Conservation (phyloP, 2,888 invertebrate species). For the Tinea semifulvella region DNA sequence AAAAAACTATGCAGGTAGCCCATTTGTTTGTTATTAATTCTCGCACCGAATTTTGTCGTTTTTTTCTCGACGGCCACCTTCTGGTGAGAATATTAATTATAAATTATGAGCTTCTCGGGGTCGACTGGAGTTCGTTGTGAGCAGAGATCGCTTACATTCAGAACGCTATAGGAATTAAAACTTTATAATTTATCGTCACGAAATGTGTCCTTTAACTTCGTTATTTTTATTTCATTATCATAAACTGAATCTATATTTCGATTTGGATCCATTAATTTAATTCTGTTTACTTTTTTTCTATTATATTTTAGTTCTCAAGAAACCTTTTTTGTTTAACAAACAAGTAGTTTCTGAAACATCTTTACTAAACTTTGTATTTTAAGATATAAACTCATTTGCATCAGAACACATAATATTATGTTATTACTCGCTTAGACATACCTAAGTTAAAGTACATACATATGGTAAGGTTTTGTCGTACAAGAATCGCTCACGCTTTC, state of each 20-base stretch:
- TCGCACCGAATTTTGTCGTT: slow-evolving; percentile 51
- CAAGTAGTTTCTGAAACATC: no score
- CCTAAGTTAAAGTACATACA: slow-evolving; percentile 14
- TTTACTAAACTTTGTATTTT: no score
- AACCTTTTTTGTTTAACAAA: no score
- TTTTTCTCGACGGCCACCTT: slow-evolving; percentile 54
- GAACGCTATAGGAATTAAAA: not conserved
- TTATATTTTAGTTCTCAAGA: no score
- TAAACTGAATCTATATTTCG: not conserved
- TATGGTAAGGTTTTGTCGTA: slow-evolving; percentile 48
- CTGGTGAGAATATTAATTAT: slow-evolving; percentile 67
- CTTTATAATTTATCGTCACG: slow-evolving; percentile 1
- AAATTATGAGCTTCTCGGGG: slow-evolving; percentile 59
- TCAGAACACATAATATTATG: not conserved
- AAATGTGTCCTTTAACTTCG: slow-evolving; percentile 1
- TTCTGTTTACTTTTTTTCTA: no score
- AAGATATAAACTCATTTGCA: no score
- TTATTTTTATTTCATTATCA: not conserved
- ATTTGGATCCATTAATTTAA: no score
- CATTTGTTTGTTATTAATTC: slow-evolving; percentile 69
- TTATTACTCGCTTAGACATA: not conserved
- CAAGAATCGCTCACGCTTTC: slow-evolving; percentile 58
- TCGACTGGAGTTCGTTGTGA: not conserved
- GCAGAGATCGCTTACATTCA: slow-evolving; percentile 2
- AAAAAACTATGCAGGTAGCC: slow-evolving; percentile 66